These are phyloP conservation scores for Cardiocondyla obscurior DNA, from an alignment of 1,140 invertebrate species.

Conservation along the genomic window DNA sequence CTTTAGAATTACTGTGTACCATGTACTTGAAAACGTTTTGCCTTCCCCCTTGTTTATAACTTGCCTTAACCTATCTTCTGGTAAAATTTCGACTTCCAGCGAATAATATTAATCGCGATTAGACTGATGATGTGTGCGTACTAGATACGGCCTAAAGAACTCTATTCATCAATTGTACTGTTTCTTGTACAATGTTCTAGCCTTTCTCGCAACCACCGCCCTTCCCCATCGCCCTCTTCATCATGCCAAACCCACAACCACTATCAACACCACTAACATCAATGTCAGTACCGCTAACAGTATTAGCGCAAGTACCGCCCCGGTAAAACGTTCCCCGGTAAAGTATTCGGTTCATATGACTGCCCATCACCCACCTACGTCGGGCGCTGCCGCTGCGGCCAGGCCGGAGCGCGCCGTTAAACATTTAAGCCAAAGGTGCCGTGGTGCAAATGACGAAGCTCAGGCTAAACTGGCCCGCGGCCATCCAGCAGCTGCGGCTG, in stretches of 20 bases:
- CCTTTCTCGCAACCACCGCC: slow-evolving; percentile 83
- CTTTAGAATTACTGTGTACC: slow-evolving; percentile 48
- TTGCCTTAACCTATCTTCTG: not conserved
- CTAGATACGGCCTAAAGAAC: slow-evolving; percentile 36
- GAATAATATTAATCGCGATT: slow-evolving; percentile 9
- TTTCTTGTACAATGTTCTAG: slow-evolving; percentile 81
- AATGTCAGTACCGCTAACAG: slow-evolving; percentile 61
- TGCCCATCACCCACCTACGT: slow-evolving; percentile 77
- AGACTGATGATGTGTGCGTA: slow-evolving; percentile 18
- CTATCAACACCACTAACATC: slow-evolving; percentile 64
- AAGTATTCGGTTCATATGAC: slow-evolving; percentile 77
- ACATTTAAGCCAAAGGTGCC: slow-evolving; percentile 73
- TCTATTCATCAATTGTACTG: slow-evolving; percentile 73
- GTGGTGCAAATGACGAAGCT: slow-evolving; percentile 71
- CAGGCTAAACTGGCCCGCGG: slow-evolving; percentile 76
- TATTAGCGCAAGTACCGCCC: slow-evolving; percentile 64
- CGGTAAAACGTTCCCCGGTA: slow-evolving; percentile 67
- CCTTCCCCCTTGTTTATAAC: not conserved
- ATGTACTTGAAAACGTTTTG: not conserved
- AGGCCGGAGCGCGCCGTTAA: slow-evolving; percentile 79
- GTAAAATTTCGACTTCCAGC: slow-evolving; percentile 20
- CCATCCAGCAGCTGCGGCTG: slow-evolving; percentile 76
- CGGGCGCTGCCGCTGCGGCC: slow-evolving; percentile 79
- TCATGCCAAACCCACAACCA: slow-evolving; percentile 80
- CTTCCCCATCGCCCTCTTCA: slow-evolving; percentile 84